phyloP scores from a whole-genome alignment of 2,113 vertebrate genomes.

The Monarcha castaneiventris region DNA sequence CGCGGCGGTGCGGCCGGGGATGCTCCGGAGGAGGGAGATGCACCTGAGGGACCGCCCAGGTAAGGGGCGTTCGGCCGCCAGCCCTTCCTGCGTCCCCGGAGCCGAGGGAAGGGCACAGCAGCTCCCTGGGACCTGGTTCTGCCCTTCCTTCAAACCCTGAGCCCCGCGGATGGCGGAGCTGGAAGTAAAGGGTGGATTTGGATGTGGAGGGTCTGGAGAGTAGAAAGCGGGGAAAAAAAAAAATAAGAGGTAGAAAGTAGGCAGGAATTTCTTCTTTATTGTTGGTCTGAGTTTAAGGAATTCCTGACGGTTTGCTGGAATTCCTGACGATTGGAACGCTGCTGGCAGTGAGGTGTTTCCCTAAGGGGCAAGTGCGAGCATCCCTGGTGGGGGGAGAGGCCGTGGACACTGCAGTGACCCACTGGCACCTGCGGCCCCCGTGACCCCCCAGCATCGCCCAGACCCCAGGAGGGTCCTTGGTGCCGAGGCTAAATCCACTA shows the following conservation, averaged over 20 bases:
- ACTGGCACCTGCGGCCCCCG: accelerated
- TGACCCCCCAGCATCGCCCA: not conserved
- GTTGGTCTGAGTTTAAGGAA: not conserved
- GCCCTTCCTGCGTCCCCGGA: not conserved
- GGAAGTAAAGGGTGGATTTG: not conserved
- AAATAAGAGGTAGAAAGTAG: not conserved
- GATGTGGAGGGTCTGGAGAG: not conserved
- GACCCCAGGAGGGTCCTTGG: not conserved
- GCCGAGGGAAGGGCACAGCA: not conserved
- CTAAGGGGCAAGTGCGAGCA: accelerated
- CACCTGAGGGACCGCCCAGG: not conserved
- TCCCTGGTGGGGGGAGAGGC: not conserved
- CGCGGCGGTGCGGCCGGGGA: not conserved
- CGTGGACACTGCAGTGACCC: not conserved
- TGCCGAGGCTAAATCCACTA: not conserved
- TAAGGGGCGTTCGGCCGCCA: not conserved
- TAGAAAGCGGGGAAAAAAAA: accelerated
- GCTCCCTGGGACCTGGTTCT: not conserved
- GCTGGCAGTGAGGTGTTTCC: not conserved
- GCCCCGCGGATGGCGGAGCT: not conserved
- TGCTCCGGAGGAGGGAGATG: not conserved
- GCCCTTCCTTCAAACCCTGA: not conserved
- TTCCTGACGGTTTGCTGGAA: not conserved
- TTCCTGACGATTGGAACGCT: accelerated
- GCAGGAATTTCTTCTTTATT: not conserved